Percentiles rank a stretch among this genome's conserved stretches.
These are phyloP conservation scores for Ara ararauna DNA, from an alignment of 2,797 vertebrate genomes.

Conservation along the genomic window DNA sequence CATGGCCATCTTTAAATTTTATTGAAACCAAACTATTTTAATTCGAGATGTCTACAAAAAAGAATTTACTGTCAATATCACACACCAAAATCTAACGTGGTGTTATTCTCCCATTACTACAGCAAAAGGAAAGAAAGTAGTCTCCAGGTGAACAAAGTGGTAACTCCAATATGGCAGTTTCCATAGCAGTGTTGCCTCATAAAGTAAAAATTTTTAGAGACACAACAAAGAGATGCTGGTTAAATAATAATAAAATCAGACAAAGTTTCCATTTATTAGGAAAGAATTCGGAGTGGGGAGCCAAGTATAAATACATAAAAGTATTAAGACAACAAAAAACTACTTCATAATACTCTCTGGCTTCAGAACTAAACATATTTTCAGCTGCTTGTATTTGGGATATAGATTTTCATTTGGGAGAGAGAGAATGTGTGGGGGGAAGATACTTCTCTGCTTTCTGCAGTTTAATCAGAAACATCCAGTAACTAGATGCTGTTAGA, in stretches of 20 bases:
- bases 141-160: neutral
- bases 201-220: neutral
- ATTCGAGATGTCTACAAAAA: neutral
- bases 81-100: rapidly evolving
- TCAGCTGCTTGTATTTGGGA: neutral
- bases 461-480: slow-evolving; percentile 36
- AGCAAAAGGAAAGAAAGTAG: neutral
- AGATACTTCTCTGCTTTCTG: neutral
- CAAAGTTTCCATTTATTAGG: neutral
- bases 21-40: neutral
- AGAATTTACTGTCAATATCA: neutral
- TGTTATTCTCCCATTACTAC: neutral
- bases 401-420: neutral
- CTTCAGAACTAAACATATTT: neutral
- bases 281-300: neutral
- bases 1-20: neutral
- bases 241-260: neutral
- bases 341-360: neutral
- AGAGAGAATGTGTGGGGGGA: neutral
- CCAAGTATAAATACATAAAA: neutral
- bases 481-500: neutral
- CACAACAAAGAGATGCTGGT: neutral
- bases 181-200: neutral
- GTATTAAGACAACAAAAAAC: neutral
- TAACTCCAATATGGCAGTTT: neutral